Evolutionary conservation across 2,888 invertebrate species (phyloP), one percentile per base, ranked within the genome.

Genomic region (Dolichomitus sp.): DNA sequence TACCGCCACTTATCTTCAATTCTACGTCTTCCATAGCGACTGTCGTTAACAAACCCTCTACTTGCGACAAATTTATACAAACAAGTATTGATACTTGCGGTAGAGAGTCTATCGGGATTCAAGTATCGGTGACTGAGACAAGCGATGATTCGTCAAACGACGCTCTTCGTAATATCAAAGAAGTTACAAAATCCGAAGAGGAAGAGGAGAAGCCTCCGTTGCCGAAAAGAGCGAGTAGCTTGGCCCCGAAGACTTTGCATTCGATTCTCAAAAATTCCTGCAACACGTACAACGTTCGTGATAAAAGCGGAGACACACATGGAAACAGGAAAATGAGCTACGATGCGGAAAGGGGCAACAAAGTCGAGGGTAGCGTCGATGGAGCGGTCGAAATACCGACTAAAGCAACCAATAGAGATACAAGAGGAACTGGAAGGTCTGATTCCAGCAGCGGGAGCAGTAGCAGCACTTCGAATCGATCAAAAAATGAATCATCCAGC

Each of bases 1-100:
- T 85, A 4, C 83, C 90, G 14, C 87, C 90, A 2, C 61, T 91
- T 9, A 92, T 92, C n/a, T 93, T 93, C 59, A 89, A 93, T 61
- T 93, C 93, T 0, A 90, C 94, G 0, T 94, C 94, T 1, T 94
- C 94, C 2, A 91, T 94, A 30, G 91, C 94, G 0, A 94, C 94
- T 1, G 91, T 94, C 59, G 92, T 94, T 12, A 86, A 86, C 68
- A 93, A 92, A 84, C 93, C 92, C 5, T 40, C 84, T 0, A 93
- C 92, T 11, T 93, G 92, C 72, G 92, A 93, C 75, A 93, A 93
- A 84, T 85, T 92, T 30, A 91, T 92, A 85, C 92, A 93, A 73
- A 93, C 94, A 27, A 92, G 89, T 48, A 75, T 91, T 19, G 86
- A 86, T 27, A 66, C 84, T 11, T 90, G 83, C 81, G 50, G 86